A percentile compares a stretch with the other conserved stretches of the same genome.
phyloP scores from a whole-genome alignment of 2,797 vertebrate species.

The Allobates femoralis region DNA sequence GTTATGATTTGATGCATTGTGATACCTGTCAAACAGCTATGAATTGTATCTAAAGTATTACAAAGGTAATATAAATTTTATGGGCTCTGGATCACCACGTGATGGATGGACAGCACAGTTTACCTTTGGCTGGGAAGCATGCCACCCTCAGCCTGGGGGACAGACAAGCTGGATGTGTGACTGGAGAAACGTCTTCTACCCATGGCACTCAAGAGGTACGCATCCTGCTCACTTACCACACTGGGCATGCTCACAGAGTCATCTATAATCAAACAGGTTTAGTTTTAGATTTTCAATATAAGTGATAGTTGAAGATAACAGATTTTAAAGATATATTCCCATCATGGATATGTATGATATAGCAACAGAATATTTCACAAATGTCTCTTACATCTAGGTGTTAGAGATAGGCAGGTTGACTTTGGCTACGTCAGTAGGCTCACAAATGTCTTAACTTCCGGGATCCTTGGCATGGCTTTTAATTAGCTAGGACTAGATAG shows the following conservation, averaged over 20 bases:
- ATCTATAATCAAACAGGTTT: slow-evolving; percentile 73
- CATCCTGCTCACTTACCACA: slow-evolving; percentile 98
- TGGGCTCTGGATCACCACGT: slow-evolving; percentile 10
- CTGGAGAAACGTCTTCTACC: slow-evolving; percentile 94
- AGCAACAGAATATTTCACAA: too few species aligned
- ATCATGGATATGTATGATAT: background rate
- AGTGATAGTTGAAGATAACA: background rate
- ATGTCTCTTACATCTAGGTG: too few species aligned
- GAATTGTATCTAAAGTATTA: slow-evolving; percentile 1
- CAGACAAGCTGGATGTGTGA: slow-evolving; percentile 87
- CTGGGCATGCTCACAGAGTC: slow-evolving; percentile 98
- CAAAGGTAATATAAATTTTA: background rate
- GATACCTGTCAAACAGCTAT: background rate
- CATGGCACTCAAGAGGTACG: slow-evolving; percentile 86
- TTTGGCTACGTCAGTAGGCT: too few species aligned
- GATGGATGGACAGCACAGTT: slow-evolving; percentile 61
- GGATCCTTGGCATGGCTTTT: too few species aligned
- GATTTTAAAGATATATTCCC: background rate
- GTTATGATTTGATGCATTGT: background rate
- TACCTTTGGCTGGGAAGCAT: slow-evolving; percentile 99
- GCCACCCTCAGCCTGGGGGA: slow-evolving; percentile 85
- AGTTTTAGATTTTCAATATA: slow-evolving; percentile 10
- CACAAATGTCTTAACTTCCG: too few species aligned
- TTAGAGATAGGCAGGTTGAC: too few species aligned
- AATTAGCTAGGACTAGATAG: too few species aligned